A percentile compares a stretch with the other conserved stretches of the same genome.
Conservation (phyloP, 2,113 vertebrate species). For the Cynocephalus volans region DNA sequence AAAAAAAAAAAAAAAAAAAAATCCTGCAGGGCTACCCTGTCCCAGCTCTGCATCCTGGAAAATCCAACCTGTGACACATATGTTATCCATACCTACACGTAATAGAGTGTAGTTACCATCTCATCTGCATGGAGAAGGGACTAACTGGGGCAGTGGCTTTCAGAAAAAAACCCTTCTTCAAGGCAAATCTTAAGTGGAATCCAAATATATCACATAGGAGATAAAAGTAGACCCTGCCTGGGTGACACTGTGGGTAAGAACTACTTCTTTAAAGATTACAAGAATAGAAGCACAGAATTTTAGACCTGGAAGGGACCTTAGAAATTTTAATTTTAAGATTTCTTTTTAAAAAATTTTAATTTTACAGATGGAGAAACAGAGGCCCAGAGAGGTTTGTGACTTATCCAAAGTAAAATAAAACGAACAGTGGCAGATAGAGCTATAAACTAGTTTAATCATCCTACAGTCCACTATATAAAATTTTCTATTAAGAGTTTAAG, state of each 20-base stretch:
- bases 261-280: background rate
- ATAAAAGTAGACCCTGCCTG: background rate
- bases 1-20: background rate
- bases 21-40: background rate
- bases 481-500: conserved; percentile 18
- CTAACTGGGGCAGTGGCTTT: background rate
- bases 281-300: conserved; percentile 27
- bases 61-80: background rate
- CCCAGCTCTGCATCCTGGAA: background rate
- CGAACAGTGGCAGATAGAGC: background rate
- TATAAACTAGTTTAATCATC: conserved; percentile 5
- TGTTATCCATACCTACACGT: background rate
- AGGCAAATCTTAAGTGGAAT: background rate
- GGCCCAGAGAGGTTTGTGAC: background rate
- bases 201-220: background rate
- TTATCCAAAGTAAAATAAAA: conserved; percentile 48
- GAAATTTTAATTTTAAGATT: background rate
- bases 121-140: background rate
- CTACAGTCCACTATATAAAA: background rate
- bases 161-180: background rate
- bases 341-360: background rate
- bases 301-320: background rate
- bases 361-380: conserved; percentile 36
- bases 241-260: background rate
- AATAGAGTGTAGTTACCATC: background rate